These are phyloP conservation scores for Brachionus rotundiformis DNA, from an alignment of 1,140 invertebrate genomes.

Conservation along the genomic window DNA sequence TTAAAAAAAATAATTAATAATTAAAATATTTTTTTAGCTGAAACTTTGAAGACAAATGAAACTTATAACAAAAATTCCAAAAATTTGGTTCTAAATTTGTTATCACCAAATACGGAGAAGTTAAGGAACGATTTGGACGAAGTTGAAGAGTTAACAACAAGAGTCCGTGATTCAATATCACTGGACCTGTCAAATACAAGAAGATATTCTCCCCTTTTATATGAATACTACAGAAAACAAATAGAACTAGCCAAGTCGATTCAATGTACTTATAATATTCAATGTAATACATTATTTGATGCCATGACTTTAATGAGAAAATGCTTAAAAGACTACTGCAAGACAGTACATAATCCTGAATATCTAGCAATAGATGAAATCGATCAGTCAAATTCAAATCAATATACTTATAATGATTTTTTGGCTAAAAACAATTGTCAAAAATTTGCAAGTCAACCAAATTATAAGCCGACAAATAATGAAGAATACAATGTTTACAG, in stretches of 20 bases:
- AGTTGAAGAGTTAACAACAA: constrained; percentile 44
- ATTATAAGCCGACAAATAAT: not conserved
- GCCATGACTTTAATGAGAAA: constrained; percentile 50
- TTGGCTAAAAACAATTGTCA: not conserved
- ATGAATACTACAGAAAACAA: constrained; percentile 49
- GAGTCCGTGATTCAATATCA: constrained; percentile 38
- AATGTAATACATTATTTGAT: constrained; percentile 43
- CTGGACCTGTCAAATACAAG: constrained; percentile 40
- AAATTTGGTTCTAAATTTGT: not conserved
- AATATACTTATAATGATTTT: constrained; percentile 41
- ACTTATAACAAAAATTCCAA: not conserved
- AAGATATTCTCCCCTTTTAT: constrained; percentile 27
- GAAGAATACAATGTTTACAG: constrained; percentile 30
- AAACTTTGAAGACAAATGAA: constrained; percentile 3
- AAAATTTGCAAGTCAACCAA: not conserved
- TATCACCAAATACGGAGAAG: constrained; percentile 26
- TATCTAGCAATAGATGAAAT: constrained; percentile 47
- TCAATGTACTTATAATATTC: constrained; percentile 49
- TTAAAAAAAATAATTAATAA: not conserved
- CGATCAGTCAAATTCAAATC: not conserved
- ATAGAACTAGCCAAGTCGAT: constrained; percentile 39
- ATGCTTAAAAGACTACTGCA: constrained; percentile 38
- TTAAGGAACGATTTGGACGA: constrained; percentile 42
- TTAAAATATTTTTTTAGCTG: not conserved
- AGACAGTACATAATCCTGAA: constrained; percentile 43